These are phyloP conservation scores for Tragelaphus buxtoni DNA, from an alignment of 2,113 vertebrate species.

Conservation along the genomic window DNA sequence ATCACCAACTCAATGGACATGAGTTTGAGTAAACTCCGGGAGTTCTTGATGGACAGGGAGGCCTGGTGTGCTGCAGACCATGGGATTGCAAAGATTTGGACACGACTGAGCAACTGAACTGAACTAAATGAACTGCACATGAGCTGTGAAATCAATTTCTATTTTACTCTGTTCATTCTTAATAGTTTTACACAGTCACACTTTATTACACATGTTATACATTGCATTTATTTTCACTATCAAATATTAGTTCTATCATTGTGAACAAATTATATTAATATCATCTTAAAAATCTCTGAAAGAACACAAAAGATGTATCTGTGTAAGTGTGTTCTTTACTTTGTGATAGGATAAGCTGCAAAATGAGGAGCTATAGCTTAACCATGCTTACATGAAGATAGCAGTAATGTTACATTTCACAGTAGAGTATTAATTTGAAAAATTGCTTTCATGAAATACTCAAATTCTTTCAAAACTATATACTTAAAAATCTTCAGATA, in stretches of 20 bases:
- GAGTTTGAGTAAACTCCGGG: neutral
- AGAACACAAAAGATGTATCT: neutral
- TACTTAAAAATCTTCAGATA: neutral
- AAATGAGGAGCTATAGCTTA: fast-evolving
- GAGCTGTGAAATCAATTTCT: neutral
- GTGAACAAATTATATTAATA: neutral
- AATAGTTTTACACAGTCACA: neutral
- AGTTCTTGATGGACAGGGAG: neutral
- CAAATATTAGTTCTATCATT: neutral
- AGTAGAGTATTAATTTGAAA: too few species aligned
- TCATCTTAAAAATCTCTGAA: neutral
- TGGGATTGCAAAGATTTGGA: neutral
- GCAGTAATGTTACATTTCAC: neutral
- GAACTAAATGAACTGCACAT: neutral
- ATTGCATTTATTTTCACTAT: neutral
- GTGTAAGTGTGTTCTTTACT: neutral
- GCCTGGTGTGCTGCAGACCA: neutral
- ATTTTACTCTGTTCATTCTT: neutral
- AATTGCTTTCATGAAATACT: neutral
- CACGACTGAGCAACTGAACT: neutral
- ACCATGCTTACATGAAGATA: fast-evolving
- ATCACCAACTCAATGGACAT: neutral
- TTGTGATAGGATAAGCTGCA: neutral
- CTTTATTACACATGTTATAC: neutral
- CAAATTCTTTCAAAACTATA: neutral